A percentile compares a stretch with the other conserved stretches of the same genome.
phyloP scores from a whole-genome alignment of 2,888 invertebrate genomes.

The Arrhopalites spinosus region DNA sequence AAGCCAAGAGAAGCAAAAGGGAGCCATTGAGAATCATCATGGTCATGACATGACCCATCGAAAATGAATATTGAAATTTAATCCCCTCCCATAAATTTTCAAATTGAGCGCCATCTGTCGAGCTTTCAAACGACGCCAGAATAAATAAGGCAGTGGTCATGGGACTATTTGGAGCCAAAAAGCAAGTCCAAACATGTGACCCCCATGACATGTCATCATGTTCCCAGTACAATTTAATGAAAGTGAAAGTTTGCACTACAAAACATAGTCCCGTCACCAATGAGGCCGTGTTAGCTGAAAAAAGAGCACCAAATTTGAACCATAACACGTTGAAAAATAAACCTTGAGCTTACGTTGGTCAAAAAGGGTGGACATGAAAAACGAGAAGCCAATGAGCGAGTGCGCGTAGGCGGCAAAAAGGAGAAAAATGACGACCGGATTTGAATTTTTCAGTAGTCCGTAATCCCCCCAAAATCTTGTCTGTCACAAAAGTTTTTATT shows the following conservation, averaged over 20 bases:
- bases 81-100: constrained; percentile 41
- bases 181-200: constrained; percentile 68
- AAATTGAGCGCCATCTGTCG: constrained; percentile 46
- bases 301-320: background rate
- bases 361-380: constrained; percentile 79
- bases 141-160: constrained; percentile 79
- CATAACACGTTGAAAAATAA: too few relatives aligned
- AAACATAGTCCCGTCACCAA: background rate
- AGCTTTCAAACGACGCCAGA: constrained; percentile 23
- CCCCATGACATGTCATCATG: constrained; percentile 62
- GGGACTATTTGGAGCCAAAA: constrained; percentile 75
- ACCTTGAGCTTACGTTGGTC: constrained; percentile 58
- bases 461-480: constrained; percentile 57
- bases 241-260: background rate
- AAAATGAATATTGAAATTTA: constrained; percentile 42
- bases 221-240: background rate
- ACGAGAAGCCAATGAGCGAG: constrained; percentile 75
- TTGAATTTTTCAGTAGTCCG: constrained; percentile 70
- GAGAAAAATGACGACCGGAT: constrained; percentile 70
- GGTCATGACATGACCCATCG: constrained; percentile 55
- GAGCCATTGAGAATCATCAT: constrained; percentile 65
- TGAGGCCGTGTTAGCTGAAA: constrained; percentile 56
- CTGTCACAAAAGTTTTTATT: background rate
- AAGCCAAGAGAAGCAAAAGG: constrained; percentile 74
- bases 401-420: constrained; percentile 74